These are phyloP conservation scores for Drosophila azteca DNA, from an alignment of 1,140 invertebrate genomes.

Conservation along the genomic window DNA sequence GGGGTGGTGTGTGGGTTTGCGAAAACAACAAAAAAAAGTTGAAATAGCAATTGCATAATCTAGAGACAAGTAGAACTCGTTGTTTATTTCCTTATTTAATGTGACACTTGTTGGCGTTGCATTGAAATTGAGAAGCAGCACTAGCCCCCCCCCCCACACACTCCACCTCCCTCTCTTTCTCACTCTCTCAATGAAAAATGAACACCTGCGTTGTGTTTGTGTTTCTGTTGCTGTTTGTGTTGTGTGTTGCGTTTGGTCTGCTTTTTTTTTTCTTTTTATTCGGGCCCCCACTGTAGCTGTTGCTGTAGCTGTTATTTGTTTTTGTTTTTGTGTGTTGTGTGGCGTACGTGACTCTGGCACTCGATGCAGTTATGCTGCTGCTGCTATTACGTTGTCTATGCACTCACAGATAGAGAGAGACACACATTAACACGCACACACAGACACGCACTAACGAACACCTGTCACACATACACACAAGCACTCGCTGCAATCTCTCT, in stretches of 20 bases:
- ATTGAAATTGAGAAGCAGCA: slow-evolving; percentile 72
- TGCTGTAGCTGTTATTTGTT: too few relatives aligned
- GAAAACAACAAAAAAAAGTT: slow-evolving; percentile 29
- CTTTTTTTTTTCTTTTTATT: slow-evolving; percentile 15
- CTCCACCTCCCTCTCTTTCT: slow-evolving; percentile 2
- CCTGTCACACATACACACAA: slow-evolving; percentile 57
- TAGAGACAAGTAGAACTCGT: slow-evolving; percentile 52
- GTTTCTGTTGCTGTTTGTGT: neutral
- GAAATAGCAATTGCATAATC: slow-evolving; percentile 49
- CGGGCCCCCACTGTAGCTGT: slow-evolving; percentile 21
- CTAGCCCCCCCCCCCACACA: neutral
- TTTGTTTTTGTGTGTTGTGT: slow-evolving; percentile 30
- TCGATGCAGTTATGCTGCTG: slow-evolving; percentile 75
- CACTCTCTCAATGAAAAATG: slow-evolving; percentile 48
- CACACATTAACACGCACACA: slow-evolving; percentile 22
- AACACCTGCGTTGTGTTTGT: slow-evolving; percentile 63
- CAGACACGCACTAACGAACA: slow-evolving; percentile 65
- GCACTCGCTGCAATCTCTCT: slow-evolving; percentile 5
- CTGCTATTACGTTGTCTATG: slow-evolving; percentile 75
- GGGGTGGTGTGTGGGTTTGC: too few relatives aligned
- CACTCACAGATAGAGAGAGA: slow-evolving; percentile 37
- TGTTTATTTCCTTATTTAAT: slow-evolving; percentile 77
- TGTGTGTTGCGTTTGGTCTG: slow-evolving; percentile 29
- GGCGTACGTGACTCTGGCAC: slow-evolving; percentile 67
- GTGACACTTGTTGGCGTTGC: slow-evolving; percentile 75